Evolutionary conservation across 2,888 invertebrate species (phyloP), one percentile per base, ranked within the genome.

Genomic region (Eubasilissa splendida): DNA sequence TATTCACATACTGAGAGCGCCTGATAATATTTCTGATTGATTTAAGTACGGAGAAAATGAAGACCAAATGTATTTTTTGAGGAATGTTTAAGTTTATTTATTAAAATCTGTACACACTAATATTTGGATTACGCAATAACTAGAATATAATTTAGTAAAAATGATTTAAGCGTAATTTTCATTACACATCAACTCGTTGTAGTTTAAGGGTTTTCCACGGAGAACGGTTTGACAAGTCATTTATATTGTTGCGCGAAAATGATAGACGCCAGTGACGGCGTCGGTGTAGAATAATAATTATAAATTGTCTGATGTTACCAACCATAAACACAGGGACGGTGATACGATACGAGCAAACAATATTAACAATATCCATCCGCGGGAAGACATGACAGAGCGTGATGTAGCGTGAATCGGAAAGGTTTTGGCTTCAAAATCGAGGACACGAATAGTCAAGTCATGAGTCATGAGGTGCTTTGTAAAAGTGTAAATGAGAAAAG

Each of bases 381-480:
- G 74, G 42, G 59, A 63, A 33, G 59, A 59, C 59, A 33, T 76
- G 76, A 66, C 66, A 63, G 76, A 66, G 33, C 66, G 66, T 76
- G 76, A 66, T 76, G 76, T 76, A 53, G 66, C 76, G 76, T 76
- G 65, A 76, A 76, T 65, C 66, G 52, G 53, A 76, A 52, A 52
- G 76, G 76, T 76, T 60, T 58, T 58, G 42, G 63, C 63, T 42
- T 63, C 31, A 63, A 63, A 22, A 63, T 63, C 31, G 42, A 63
- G 63, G 31, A 63, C 31, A 63, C 11, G 12, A 11, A 31, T 31
- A 33, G 42, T 31, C 63, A 63, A 63, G 63, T 63, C 42, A 63
- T 22, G 42, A 42, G 42, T 42, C 42, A 42, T 42, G 63, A 12
- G 63, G 42, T 7, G 63, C 63, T 63, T 63, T 63, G 63, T 63